phyloP scores from a whole-genome alignment of 2,797 vertebrate species.

The Agapornis canus region DNA sequence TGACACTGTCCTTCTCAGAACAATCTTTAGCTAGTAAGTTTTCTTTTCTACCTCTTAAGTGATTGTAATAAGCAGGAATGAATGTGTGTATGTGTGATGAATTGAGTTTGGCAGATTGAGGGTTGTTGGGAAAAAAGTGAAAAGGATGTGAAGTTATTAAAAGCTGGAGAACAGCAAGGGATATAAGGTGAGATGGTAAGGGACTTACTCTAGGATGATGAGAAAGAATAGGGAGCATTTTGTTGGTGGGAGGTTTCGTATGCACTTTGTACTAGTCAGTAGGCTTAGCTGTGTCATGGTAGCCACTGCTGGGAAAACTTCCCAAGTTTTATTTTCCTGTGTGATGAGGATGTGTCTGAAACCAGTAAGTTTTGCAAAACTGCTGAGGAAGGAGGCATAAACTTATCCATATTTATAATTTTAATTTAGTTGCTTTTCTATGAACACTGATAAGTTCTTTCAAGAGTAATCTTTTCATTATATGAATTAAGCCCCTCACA shows the following conservation, averaged over 20 bases:
- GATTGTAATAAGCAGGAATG: background rate
- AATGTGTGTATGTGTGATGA: background rate
- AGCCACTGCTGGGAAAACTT: background rate
- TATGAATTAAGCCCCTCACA: background rate
- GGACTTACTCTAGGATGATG: background rate
- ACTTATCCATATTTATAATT: background rate
- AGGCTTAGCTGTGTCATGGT: background rate
- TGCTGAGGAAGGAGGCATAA: background rate
- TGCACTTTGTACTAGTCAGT: background rate
- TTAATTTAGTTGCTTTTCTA: background rate
- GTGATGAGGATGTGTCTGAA: background rate
- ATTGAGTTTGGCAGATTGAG: background rate
- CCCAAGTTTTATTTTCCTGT: background rate
- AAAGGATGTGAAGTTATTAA: background rate
- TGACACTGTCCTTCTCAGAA: background rate
- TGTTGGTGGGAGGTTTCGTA: background rate
- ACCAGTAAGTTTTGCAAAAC: background rate
- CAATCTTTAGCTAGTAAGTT: background rate
- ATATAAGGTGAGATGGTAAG: background rate
- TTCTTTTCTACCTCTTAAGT: background rate
- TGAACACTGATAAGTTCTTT: background rate
- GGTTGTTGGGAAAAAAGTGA: background rate
- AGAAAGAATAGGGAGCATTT: background rate
- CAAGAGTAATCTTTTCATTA: background rate
- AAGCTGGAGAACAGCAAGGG: background rate